These are phyloP conservation scores for Tupaia chinensis DNA, from an alignment of 2,113 vertebrate species.

Conservation along the genomic window DNA sequence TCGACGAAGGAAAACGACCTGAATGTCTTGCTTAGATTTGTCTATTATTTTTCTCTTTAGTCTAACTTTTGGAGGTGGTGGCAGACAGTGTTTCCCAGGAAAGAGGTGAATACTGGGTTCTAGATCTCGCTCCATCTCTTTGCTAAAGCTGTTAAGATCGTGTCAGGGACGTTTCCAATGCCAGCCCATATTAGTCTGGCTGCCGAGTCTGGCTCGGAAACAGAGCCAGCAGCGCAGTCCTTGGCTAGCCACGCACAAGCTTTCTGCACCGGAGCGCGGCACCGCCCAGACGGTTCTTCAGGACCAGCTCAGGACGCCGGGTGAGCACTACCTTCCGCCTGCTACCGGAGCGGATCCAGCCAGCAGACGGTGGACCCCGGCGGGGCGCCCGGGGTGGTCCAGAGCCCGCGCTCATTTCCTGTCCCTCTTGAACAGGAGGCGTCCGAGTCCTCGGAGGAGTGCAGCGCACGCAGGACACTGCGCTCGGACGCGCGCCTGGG, in stretches of 20 bases:
- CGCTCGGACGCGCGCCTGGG: not conserved
- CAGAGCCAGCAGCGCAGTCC: not conserved
- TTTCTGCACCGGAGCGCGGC: not conserved
- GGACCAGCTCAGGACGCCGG: not conserved
- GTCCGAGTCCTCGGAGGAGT: not conserved
- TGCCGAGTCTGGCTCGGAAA: not conserved
- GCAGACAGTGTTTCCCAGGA: accelerated
- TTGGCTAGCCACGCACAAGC: not conserved
- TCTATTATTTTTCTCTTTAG: not conserved
- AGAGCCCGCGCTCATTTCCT: not conserved
- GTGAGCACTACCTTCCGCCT: not conserved
- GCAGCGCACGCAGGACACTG: not conserved
- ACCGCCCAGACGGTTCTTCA: accelerated
- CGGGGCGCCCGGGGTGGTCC: too few species aligned
- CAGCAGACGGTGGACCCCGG: too few species aligned
- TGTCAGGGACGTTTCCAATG: not conserved
- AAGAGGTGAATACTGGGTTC: not conserved
- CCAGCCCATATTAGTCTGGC: not conserved
- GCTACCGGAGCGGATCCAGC: not conserved
- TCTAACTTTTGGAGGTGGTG: not conserved
- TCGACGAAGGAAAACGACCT: not conserved
- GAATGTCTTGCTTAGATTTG: not conserved
- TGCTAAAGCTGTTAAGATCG: not conserved
- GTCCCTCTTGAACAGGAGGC: not conserved
- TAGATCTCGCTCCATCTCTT: not conserved